Evolutionary conservation across 2,888 invertebrate species (phyloP), one percentile per base, ranked within the genome.

Genomic region (Diarsia brunnea): DNA sequence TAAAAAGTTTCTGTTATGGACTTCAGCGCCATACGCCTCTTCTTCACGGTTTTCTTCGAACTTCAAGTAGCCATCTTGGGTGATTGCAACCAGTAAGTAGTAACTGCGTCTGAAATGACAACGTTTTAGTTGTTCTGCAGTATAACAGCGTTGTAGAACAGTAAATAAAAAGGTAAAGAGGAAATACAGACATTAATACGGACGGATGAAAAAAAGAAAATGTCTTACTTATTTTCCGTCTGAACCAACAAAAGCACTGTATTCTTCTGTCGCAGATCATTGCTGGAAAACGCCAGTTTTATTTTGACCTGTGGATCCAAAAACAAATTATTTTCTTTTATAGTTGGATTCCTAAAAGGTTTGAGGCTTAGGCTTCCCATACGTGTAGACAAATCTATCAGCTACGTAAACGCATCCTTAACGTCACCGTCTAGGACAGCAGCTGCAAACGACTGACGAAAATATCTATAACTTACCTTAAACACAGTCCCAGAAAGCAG

Each of bases 1-100:
- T 1, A 98, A 96, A 93, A 98, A 99, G 91, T 98, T 98, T 87
- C 98, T 97, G 82, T 98, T 98, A 86, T 97, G 97, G 24, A 98
- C 97, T 88, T 98, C 98, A 2, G 98, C 98, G 0, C 98, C 98
- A 88, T 97, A 98, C 0, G 97, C 97, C 21, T 97, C 96, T 12
- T 98, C 98, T 91, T 98, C 98, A 51, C 98, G 97, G 90, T 98
- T 98, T 94, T 99, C 99, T 94, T 98, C 98, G 88, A 99, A 98
- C 81, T 98, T 98, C 64, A 99, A 94, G 92, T 98, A 98, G 2
- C 98, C 98, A 87, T 98, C 98, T 75, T 98, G 97, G 68, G 98
- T 98, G 73, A 99, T 97, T 16, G 98, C 98, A 27, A 99, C 97
- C 81, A 98, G 94, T 38, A 99, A 95, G 89, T 98, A 98, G 93